Evolutionary conservation across 2,113 vertebrate genomes (phyloP).

Genomic region (Notarius lentiginosus): DNA sequence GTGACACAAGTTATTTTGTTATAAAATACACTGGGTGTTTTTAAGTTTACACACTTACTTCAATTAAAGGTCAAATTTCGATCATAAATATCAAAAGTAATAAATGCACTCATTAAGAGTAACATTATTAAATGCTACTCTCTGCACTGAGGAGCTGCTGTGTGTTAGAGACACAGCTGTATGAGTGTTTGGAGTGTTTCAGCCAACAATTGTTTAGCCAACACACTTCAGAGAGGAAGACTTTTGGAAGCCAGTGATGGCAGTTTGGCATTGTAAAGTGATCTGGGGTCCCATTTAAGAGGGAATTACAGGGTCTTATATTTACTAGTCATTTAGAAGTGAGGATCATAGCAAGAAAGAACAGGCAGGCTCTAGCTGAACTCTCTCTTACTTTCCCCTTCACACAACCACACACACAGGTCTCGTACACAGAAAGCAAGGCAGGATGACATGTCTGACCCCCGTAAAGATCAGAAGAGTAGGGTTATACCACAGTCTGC

Average conservation of each 20-base stretch:
- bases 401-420: constrained; percentile 21
- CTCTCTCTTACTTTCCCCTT: not conserved
- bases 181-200: not conserved
- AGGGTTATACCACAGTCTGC: constrained; percentile 32
- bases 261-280: not conserved
- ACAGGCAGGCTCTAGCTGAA: not conserved
- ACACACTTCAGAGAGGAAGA: not conserved
- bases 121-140: not conserved
- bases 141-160: not conserved
- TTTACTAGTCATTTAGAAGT: constrained; percentile 30
- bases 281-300: constrained; percentile 13
- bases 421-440: not conserved
- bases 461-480: constrained; percentile 37
- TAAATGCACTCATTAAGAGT: not conserved
- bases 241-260: not conserved
- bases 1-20: not conserved
- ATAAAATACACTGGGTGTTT: not conserved
- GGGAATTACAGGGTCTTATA: constrained; percentile 5
- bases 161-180: not conserved
- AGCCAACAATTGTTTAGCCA: not conserved
- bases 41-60: not conserved
- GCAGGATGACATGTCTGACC: constrained; percentile 23
- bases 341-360: not conserved
- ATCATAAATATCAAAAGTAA: not conserved
- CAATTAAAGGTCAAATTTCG: not conserved